phyloP scores from a whole-genome alignment of 1,140 invertebrate genomes.

The Pseudomyrmex concolor region DNA sequence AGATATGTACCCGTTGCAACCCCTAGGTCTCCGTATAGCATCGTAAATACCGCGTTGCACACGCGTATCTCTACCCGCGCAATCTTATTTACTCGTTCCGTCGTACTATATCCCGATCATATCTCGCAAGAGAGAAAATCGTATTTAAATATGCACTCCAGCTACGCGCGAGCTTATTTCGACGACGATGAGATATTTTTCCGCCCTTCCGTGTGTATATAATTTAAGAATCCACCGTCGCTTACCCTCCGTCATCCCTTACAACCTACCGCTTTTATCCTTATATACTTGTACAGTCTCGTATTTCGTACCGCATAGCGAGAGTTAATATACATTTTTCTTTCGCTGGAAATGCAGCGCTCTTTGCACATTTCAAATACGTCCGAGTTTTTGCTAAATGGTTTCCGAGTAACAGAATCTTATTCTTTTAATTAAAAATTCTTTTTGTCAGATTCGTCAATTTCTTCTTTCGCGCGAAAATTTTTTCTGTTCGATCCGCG shows the following conservation, averaged over 20 bases:
- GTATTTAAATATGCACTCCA: slow-evolving; percentile 13
- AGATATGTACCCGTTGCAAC: slow-evolving; percentile 48
- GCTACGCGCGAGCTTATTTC: slow-evolving; percentile 16
- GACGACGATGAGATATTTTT: slow-evolving; percentile 7
- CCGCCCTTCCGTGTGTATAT: neutral
- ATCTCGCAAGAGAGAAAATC: neutral
- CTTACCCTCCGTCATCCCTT: neutral
- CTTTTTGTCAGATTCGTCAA: no score
- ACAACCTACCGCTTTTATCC: slow-evolving; percentile 31
- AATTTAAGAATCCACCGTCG: slow-evolving; percentile 12
- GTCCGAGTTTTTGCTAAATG: no score
- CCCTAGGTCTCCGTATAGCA: neutral
- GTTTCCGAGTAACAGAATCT: no score
- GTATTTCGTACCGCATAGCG: slow-evolving; percentile 16
- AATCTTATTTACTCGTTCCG: slow-evolving; percentile 32
- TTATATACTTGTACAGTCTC: neutral
- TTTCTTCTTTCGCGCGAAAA: slow-evolving; percentile 22
- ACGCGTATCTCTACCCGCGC: neutral
- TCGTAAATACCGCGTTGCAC: slow-evolving; percentile 23
- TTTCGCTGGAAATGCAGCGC: neutral
- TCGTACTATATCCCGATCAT: neutral
- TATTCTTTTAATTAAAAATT: no score
- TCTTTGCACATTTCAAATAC: neutral
- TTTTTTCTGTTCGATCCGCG: neutral
- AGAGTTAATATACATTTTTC: neutral